Percentiles rank a stretch among this genome's conserved stretches.
These are phyloP conservation scores for Drosophila ficusphila DNA, from an alignment of 1,140 invertebrate species.

Conservation along the genomic window DNA sequence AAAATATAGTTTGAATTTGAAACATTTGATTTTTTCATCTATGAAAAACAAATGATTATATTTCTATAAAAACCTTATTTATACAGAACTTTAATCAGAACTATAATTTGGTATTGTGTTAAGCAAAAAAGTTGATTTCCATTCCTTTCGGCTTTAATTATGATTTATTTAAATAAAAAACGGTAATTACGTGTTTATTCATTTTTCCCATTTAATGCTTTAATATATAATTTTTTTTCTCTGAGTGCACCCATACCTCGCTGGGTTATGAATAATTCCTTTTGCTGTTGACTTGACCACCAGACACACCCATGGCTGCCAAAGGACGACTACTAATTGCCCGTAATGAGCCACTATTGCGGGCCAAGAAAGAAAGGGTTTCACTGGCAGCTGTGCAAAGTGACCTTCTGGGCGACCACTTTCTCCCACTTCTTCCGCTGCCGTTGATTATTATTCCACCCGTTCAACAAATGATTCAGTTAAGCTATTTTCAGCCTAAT, in stretches of 20 bases:
- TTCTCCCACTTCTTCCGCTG: background rate
- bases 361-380: constrained; percentile 16
- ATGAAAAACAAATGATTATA: too few species aligned
- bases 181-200: too few species aligned
- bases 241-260: constrained; percentile 1
- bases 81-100: too few species aligned
- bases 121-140: too few species aligned
- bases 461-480: constrained; percentile 5
- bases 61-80: too few species aligned
- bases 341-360: constrained; percentile 63
- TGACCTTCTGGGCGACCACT: constrained; percentile 1
- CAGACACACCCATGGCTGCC: constrained; percentile 19
- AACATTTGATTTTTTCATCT: too few species aligned
- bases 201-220: too few species aligned
- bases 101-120: too few species aligned
- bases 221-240: background rate
- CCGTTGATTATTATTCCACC: background rate
- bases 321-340: constrained; percentile 65
- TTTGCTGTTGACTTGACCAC: constrained; percentile 56
- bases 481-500: constrained; percentile 31
- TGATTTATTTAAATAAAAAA: too few species aligned
- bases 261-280: constrained; percentile 66
- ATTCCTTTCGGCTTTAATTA: too few species aligned
- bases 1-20: too few species aligned
- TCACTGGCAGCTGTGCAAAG: background rate